Base-by-base conservation (phyloP, 2,113 vertebrate genomes). In the Gallinago media region DNA sequence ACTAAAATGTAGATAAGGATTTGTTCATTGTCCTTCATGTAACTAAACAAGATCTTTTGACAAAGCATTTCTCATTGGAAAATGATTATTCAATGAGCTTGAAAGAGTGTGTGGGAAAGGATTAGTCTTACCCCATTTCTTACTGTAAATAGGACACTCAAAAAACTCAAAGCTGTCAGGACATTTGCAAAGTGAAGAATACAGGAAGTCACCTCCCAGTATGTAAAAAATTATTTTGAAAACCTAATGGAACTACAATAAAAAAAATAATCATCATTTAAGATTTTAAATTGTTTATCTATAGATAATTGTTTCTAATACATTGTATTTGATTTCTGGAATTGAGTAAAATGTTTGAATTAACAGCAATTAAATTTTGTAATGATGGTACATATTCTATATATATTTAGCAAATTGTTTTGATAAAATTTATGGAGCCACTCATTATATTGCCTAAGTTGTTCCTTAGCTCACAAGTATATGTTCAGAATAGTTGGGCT, bases 221-320 rank as follows among this genome's bases (percentile, higher is more conserved):
- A 32, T 23, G 8, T 3, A 70, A 85, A 61, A 58, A 6, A 0
- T 3, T 18, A 26, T 34, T 44, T 70, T 46, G 7, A 81, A 87
- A 54, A 27, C 62, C 18, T 9, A 67, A 40, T 6, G 87, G 2
- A 77, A 27, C 3, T 49, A 38, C 3, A 84, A 40, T 21, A 9
- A 13, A 83, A 11, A 13, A 82, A 79, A 44, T 9, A 38, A 1
- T 1, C 0, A 59, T 22, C 0, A 34, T 20, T 71, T 58, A 63
- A 27, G 3, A 46, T 54, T 70, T 71, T 11, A 12, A 34, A 15
- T 6, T 31, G 3, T 59, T 73, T 76, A 18, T 38, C 22, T 58
- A 29, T 21, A 36, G 11, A 18, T 3, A 54, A 18, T 8, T 47
- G 2, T n/a, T 93, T 72, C 12, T 61, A 71, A 65, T n/a, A 50